Conservation (phyloP, 2,888 invertebrate species). For the Embidobia sp. region DNA sequence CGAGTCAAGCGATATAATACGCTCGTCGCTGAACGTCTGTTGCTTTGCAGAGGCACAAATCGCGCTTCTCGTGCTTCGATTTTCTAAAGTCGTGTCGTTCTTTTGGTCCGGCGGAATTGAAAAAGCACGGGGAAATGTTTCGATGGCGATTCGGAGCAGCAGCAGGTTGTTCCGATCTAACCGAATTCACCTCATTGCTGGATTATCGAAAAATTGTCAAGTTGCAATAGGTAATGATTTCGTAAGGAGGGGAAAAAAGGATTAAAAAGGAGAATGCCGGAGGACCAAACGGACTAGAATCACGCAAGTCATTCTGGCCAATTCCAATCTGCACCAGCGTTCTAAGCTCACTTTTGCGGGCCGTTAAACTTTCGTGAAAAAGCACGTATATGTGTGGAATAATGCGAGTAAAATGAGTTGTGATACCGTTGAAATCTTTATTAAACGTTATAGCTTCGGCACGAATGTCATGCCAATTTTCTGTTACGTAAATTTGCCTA, state of each 20-base stretch:
- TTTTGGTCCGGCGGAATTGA: slow-evolving; percentile 40
- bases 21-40: slow-evolving; percentile 40
- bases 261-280: slow-evolving; percentile 51
- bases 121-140: slow-evolving; percentile 49
- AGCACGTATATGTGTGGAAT: slow-evolving; percentile 42
- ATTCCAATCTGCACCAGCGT: slow-evolving; percentile 62
- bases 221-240: slow-evolving; percentile 61
- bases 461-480: slow-evolving; percentile 8
- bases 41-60: slow-evolving; percentile 54
- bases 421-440: slow-evolving; percentile 61
- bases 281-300: slow-evolving; percentile 66
- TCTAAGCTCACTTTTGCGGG: slow-evolving; percentile 53
- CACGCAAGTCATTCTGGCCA: slow-evolving; percentile 68
- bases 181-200: slow-evolving; percentile 65
- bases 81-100: slow-evolving; percentile 53
- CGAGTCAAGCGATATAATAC: slow-evolving; percentile 57
- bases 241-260: slow-evolving; percentile 32
- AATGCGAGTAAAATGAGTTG: slow-evolving; percentile 44
- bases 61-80: slow-evolving; percentile 57
- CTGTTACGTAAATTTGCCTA: no score
- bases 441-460: slow-evolving; percentile 53
- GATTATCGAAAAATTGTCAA: slow-evolving; percentile 71
- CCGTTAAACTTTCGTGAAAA: slow-evolving; percentile 68
- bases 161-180: slow-evolving; percentile 38
- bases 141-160: slow-evolving; percentile 43